These are phyloP conservation scores for Homalodisca vitripennis DNA, from an alignment of 1,140 invertebrate species.

Conservation along the genomic window DNA sequence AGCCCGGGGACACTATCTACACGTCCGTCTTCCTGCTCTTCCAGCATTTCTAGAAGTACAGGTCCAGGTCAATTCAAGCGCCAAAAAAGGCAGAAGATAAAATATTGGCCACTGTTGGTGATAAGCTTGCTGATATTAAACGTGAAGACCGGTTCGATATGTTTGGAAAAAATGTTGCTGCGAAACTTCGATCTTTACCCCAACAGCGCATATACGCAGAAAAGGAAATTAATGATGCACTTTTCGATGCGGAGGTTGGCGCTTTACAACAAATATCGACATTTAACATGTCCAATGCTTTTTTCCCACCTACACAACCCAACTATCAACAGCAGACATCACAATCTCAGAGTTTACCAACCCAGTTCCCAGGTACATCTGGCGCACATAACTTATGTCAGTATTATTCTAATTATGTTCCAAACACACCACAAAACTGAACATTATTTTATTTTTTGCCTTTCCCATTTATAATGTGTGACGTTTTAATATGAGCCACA, in stretches of 20 bases:
- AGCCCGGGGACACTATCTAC: no score
- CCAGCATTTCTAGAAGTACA: neutral
- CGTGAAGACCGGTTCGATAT: constrained; percentile 24
- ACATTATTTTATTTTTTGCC: no score
- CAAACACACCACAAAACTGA: no score
- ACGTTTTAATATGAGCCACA: no score
- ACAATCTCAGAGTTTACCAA: no score
- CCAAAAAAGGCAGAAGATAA: constrained; percentile 15
- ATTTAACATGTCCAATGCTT: constrained; percentile 18
- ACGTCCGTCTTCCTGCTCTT: constrained; percentile 14
- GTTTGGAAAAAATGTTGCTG: constrained; percentile 16
- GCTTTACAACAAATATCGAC: constrained; percentile 4
- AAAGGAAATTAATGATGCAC: constrained; percentile 19
- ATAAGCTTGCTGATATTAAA: constrained; percentile 15
- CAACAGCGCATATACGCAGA: constrained; percentile 23
- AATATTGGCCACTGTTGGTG: constrained; percentile 17
- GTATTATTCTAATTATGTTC: no score
- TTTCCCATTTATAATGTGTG: no score
- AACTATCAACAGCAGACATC: no score
- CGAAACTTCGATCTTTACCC: constrained; percentile 11
- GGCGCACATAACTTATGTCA: no score
- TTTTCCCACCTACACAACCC: no score
- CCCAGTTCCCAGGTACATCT: no score
- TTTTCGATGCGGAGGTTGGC: constrained; percentile 13
- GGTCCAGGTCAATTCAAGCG: constrained; percentile 6